Base-by-base conservation (phyloP, 2,113 vertebrate genomes). In the Nibea coibor region DNA sequence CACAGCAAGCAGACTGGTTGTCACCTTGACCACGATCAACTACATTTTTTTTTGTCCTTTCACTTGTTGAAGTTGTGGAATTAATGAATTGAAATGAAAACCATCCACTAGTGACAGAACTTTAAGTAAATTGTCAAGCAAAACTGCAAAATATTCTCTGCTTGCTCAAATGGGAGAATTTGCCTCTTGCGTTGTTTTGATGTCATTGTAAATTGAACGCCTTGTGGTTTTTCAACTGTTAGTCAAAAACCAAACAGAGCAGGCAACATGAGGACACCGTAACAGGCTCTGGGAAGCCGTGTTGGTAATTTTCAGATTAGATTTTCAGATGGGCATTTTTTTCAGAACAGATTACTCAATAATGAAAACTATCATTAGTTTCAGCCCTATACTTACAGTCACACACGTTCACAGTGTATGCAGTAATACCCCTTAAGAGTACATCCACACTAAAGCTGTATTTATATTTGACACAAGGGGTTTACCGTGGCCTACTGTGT, bases 21-120 rank as follows among this genome's bases (percentile, higher is more conserved):
- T 71, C 66, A 68, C 59, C 58, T 81, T 88, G 84, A 87, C 76
- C 79, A 20, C 31, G 57, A 19, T 39, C 57, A 6, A 48, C 12
- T 4, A 16, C 48, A 6, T 51, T 48, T 39, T 39, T 7, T 20
- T 35, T 35, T 7, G 16, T 14, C 14, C 43, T 12, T 14, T 45
- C 15, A 7, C 50, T 7, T 43, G n/a, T 53, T 20, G 43, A 48
- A 19, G 17, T 15, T 15, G 28, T 17, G 1, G 5, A 71, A 42
- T 39, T 62, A 11, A 17, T 12, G 3, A 31, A 4, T 14, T 66
- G 15, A 26, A 65, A 22, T 22, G 10, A 17, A 72, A 72, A 45
- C 17, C 42, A 12, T 31, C 20, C 31, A 19, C 17, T 19, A 19
- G 12, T 50, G 19, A 59, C 57, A 59, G 8, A 39, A 8, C 35